Evolutionary conservation across 2,113 vertebrate genomes (phyloP), one percentile per base, ranked within the genome.

Genomic region (Zapus hudsonius): DNA sequence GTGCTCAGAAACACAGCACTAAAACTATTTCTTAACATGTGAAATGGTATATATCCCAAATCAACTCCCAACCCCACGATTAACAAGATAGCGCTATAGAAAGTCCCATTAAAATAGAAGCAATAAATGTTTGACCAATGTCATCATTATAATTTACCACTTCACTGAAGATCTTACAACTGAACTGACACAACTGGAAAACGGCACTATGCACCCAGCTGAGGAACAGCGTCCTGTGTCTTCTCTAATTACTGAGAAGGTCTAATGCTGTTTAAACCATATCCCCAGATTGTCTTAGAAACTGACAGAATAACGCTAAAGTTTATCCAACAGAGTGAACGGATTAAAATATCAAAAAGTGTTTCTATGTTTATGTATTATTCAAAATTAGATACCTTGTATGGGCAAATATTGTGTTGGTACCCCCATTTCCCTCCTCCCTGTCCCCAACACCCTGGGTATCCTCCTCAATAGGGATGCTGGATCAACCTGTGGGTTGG

Each of bases 51-150:
- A 33, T 69, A 47, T 15, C 7, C 17, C 57, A 80, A 84, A 73
- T 84, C 38, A 92, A 66, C 1, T 57, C 67, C 40, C 13, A 29
- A 52, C 11, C 25, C 63, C 79, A 55, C 67, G 87, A 87, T 88
- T 79, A 93, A 73, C 10, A 84, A 23, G 36, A 76, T 86, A 76
- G 64, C 33, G 47, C 7, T 59, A 66, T 6, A 90, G 13, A 83
- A 90, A 90, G 66, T 31, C 27, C 20, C 66, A 83, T 38, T 83
- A 78, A 87, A 93, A 84, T 76, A 82, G 36, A 87, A 78, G 40
- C 20, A 73, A 5, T 59, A 40, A 40, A 83, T 40, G 7, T 59
- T 91, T 79, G 61, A 44, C 22, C 72, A 67, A 7, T 87, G 61
- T 52, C 38, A 88, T 67, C 38, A 73, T 6, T 52, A 29, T 64